Conservation (phyloP, 2,113 vertebrate species). For the Thoracochromis brauschi region DNA sequence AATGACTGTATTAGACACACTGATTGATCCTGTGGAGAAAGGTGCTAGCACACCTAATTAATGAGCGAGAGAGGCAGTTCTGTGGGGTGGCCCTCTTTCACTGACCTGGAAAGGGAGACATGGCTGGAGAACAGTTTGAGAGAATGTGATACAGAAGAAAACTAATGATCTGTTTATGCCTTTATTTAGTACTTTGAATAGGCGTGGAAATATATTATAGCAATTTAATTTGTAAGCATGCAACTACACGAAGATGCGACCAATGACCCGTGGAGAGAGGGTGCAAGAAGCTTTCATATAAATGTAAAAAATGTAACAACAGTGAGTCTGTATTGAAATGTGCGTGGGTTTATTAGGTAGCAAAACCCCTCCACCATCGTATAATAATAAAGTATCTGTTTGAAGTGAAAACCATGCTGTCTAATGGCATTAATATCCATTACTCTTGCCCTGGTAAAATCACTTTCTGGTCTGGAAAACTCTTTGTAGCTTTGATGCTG, state of each 20-base stretch:
- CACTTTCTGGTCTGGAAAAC: not conserved
- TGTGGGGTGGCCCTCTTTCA: slow-evolving; percentile 1
- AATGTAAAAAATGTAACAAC: not conserved
- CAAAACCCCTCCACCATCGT: not conserved
- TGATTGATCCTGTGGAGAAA: slow-evolving; percentile 56
- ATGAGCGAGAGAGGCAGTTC: slow-evolving; percentile 26
- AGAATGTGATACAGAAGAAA: not conserved
- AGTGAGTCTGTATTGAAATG: not conserved
- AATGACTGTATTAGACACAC: slow-evolving; percentile 57
- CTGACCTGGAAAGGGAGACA: slow-evolving; percentile 43
- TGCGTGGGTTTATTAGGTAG: not conserved
- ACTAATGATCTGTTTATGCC: slow-evolving; percentile 33
- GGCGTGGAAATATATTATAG: not conserved
- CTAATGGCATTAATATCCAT: not conserved
- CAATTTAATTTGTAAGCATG: not conserved
- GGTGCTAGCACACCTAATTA: slow-evolving; percentile 47
- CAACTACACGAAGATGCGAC: not conserved
- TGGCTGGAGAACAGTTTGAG: not conserved
- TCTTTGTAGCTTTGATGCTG: not conserved
- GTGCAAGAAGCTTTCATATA: not conserved
- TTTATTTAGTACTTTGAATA: not conserved
- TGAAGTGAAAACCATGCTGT: not conserved
- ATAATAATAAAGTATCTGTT: not conserved
- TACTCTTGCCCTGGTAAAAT: not conserved
- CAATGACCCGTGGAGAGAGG: not conserved